Base-by-base conservation (phyloP, 2,888 invertebrate genomes). In the Oligia latruncula region DNA sequence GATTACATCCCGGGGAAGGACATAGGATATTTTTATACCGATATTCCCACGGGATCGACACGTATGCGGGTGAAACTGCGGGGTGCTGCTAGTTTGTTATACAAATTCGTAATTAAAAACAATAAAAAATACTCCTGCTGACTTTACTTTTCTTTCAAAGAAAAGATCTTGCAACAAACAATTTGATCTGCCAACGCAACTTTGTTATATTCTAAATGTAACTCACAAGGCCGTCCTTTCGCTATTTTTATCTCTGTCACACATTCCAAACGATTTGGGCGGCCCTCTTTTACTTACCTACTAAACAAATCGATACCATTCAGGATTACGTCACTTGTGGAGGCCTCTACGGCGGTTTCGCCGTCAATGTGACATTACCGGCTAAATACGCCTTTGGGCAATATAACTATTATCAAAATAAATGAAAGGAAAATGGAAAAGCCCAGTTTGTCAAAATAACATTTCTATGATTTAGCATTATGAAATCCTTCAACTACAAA, bases 241-340 rank as follows among this genome's bases (percentile, higher is more conserved):
- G 23, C 68, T 83, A 70, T 73, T 72, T 82, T 79, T 73, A 60
- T 84, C 82, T 84, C 82, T 82, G 84, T 82, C 84, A 78, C 82
- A 78, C 84, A 60, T 78, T 70, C 35, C 35, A 17, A 77, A 55
- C 6, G 64, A 35, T n/a, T 60, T 29, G 43, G 29, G 62, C 58
- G 9, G n/a, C 43, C 46, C 55, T n/a, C 71, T 68, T 23, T 43
- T 43, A 20, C n/a, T 43, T 43, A 20, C n/a, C 43, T 62, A n/a
- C 20, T 70, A 52, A 73, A 70, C 72, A 70, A 82, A 82, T 82
- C 82, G 60, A 82, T 82, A 82, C 23, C 2, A 62, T 84, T 70
- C n/a, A 29, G 72, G 23, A 49, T 73, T 70, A 79, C 82, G 72
- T 83, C 81, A 83, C 78, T 64, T 9, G 9, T 20, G 40, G 29